Evolutionary conservation across 2,113 vertebrate genomes (phyloP).

Genomic region (Eleginops maclovinus): DNA sequence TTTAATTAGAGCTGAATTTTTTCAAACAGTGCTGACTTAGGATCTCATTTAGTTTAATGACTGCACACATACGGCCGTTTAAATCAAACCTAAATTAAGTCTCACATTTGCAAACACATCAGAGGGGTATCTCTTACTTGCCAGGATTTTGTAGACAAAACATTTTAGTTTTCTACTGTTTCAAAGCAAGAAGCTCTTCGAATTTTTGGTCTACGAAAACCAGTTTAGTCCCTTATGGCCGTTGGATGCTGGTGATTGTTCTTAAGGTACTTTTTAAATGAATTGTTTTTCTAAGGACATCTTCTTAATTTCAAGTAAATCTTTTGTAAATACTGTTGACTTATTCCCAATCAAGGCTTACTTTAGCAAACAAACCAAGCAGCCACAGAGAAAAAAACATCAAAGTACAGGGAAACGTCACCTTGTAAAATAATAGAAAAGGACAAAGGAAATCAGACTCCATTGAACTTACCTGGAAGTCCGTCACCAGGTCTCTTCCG

Average conservation of each 20-base stretch:
- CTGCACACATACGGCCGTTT: conserved; percentile 44
- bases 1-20: conserved; percentile 38
- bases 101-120: conserved; percentile 42
- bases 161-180: conserved; percentile 2
- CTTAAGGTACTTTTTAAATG: background rate
- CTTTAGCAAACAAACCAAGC: conserved; percentile 40
- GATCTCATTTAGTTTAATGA: conserved; percentile 50
- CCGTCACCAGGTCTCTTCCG: conserved; percentile 92
- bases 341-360: background rate
- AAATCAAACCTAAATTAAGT: conserved; percentile 28
- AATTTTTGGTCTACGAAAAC: background rate
- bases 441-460: conserved; percentile 29
- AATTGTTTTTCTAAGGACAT: conserved; percentile 3
- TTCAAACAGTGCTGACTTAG: conserved; percentile 30
- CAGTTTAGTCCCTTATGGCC: conserved; percentile 3
- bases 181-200: conserved; percentile 9
- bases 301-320: background rate
- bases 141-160: background rate
- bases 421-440: conserved; percentile 70
- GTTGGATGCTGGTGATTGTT: conserved; percentile 15
- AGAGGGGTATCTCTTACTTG: background rate
- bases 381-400: conserved; percentile 65
- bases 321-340: background rate
- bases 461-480: conserved; percentile 91
- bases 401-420: conserved; percentile 75